These are phyloP conservation scores for Dyspetes luteomarginatus DNA, from an alignment of 2,888 invertebrate genomes.

Conservation along the genomic window DNA sequence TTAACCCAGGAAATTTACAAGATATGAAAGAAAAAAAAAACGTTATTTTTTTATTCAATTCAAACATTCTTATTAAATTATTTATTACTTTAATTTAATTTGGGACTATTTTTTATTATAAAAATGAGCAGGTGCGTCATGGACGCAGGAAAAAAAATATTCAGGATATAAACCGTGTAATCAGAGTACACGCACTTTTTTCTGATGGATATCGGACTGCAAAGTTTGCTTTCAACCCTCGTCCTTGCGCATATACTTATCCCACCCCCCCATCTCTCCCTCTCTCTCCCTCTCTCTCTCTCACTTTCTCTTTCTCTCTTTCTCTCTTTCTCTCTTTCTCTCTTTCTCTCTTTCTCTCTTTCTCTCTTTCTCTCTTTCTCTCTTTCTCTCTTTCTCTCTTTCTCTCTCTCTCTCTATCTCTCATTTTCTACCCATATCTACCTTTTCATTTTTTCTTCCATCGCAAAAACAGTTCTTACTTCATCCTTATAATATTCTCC, in stretches of 20 bases:
- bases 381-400: not conserved
- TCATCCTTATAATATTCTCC: slow-evolving; percentile 41
- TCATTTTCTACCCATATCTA: not conserved
- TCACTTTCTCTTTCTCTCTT: too few relatives aligned
- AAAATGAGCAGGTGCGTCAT: not conserved
- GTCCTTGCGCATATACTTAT: slow-evolving; percentile 31
- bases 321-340: not conserved
- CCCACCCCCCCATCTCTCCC: not conserved
- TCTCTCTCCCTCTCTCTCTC: not conserved
- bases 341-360: slow-evolving; percentile 30
- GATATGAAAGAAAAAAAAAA: not conserved
- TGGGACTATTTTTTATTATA: not conserved
- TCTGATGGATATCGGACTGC: not conserved
- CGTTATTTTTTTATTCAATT: not conserved
- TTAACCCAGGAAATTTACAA: not conserved
- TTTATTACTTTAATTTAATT: not conserved
- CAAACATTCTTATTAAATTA: not conserved
- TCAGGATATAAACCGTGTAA: slow-evolving; percentile 14
- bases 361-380: not conserved
- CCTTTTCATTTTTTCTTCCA: slow-evolving; percentile 30
- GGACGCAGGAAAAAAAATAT: slow-evolving; percentile 1
- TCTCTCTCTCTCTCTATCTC: not conserved
- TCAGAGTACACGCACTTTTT: slow-evolving; percentile 25
- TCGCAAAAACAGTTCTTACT: slow-evolving; percentile 24
- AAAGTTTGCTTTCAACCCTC: slow-evolving; percentile 29